Base-by-base conservation (phyloP, 2,888 invertebrate species). In the Protula sp. region DNA sequence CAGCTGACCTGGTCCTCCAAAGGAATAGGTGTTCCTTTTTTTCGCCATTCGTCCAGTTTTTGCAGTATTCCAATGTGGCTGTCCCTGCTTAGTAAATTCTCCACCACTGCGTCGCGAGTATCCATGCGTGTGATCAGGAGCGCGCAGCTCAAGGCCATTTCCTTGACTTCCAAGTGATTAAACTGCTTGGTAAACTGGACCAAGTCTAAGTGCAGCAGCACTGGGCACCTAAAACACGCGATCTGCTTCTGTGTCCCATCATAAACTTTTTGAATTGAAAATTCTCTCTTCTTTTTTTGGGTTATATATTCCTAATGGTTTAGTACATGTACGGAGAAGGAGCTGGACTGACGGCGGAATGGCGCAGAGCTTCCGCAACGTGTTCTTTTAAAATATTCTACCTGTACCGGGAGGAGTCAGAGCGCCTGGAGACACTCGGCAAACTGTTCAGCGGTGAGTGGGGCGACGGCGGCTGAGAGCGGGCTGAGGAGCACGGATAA, bases 171-270 rank as follows among this genome's bases (percentile, higher is more conserved):
- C 24, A 75, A 58, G 28, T 59, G 62, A 27, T 59, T 45, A 57
- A 67, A 74, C 30, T 67, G 66, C 45, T 66, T 5, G 27, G 57
- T 29, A 26, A 60, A 54, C 28, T 26, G 14, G 14, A 24, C 38
- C 28, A 72, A 50, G 55, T 74, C 70, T 26, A 75, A 19, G 53
- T 70, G 64, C 31, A 67, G 56, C 29, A 70, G 51, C n/a, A 73
- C 67, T 4, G 75, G 75, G 55, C 75, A 75, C 29, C 75, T 75
- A 61, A 14, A 58, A 28, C 52, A 22, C 28, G 54, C n/a, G 30
- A 26, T 51, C 9, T 24, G 30, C 24, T 51, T 24, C 19, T 30
- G 30, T 3, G 22, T 56, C 27, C 3, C 26, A 3, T 50, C 30
- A 19, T 26, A 27, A 27, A 4, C 26, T 51, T 31, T 50, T 14